Percentiles rank a stretch among this genome's conserved stretches.
phyloP scores from a whole-genome alignment of 2,888 invertebrate species.

The Drosophila melanosoma region DNA sequence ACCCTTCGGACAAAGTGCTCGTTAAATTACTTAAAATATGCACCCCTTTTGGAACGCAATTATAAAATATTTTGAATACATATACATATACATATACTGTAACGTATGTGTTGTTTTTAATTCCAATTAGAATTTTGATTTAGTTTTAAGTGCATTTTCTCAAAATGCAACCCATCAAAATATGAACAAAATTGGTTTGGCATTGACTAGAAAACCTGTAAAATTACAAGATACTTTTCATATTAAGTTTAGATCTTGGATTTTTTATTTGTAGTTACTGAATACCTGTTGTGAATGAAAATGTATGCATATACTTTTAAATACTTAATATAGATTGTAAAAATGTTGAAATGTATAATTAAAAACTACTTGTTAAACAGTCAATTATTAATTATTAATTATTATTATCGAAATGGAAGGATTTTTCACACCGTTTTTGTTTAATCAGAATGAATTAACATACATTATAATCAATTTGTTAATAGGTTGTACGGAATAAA shows the following conservation, averaged over 20 bases:
- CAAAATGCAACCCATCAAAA: neutral
- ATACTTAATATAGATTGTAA: neutral
- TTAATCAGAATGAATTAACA: neutral
- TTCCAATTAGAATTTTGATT: slow-evolving; percentile 39
- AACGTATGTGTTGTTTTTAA: slow-evolving; percentile 39
- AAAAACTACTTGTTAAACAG: too few species aligned
- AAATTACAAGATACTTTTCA: neutral
- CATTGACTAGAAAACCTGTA: neutral
- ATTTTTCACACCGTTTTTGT: neutral
- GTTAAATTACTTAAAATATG: slow-evolving; percentile 36
- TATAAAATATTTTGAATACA: slow-evolving; percentile 34
- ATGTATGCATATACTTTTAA: neutral
- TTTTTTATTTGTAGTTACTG: neutral
- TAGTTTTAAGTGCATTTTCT: slow-evolving; percentile 17
- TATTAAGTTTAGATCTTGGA: neutral
- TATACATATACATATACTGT: slow-evolving; percentile 2
- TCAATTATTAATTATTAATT: too few species aligned
- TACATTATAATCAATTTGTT: neutral
- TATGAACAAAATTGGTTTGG: neutral
- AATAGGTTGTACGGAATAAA: neutral
- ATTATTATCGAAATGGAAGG: neutral
- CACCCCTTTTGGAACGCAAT: slow-evolving; percentile 45
- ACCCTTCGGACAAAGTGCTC: slow-evolving; percentile 26
- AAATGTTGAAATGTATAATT: neutral
- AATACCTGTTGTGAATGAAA: neutral